Percentiles rank a stretch among this genome's conserved stretches.
These are phyloP conservation scores for Cryptotermes secundus DNA, from an alignment of 1,140 invertebrate genomes.

Conservation along the genomic window DNA sequence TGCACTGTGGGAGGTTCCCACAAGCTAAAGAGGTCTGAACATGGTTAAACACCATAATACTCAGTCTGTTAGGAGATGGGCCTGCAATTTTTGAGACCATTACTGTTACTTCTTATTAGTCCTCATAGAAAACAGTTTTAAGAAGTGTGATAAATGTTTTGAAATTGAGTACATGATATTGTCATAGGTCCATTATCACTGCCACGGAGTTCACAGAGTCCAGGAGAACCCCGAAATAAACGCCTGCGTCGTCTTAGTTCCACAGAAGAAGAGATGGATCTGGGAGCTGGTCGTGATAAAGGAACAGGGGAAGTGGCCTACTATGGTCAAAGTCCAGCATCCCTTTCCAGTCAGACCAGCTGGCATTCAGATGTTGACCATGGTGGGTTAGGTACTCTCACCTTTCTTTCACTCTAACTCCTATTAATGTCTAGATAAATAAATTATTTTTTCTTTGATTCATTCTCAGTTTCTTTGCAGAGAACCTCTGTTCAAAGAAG, in stretches of 20 bases:
- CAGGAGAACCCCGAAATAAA: slow-evolving; percentile 55
- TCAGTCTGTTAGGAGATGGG: too few relatives aligned
- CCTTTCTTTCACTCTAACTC: slow-evolving; percentile 2
- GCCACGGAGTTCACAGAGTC: slow-evolving; percentile 51
- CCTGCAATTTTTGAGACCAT: too few relatives aligned
- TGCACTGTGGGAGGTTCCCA: too few relatives aligned
- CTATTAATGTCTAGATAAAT: not conserved
- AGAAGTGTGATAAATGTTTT: not conserved
- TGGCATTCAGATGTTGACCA: slow-evolving; percentile 63
- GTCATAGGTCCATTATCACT: slow-evolving; percentile 47
- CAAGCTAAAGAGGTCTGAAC: too few relatives aligned
- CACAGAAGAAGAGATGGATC: slow-evolving; percentile 57
- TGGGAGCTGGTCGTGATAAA: slow-evolving; percentile 46
- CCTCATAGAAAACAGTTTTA: too few relatives aligned
- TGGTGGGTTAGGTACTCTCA: slow-evolving; percentile 44
- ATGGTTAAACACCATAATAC: too few relatives aligned
- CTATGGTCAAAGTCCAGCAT: slow-evolving; percentile 60
- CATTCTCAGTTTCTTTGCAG: not conserved
- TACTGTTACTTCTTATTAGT: too few relatives aligned
- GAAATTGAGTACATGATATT: not conserved
- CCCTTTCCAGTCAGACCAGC: slow-evolving; percentile 54
- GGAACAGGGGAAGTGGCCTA: slow-evolving; percentile 50
- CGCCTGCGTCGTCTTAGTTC: slow-evolving; percentile 59
- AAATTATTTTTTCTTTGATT: not conserved
- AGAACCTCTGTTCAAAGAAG: not conserved